These are phyloP conservation scores for Heliconius eleuchia DNA, from an alignment of 1,140 invertebrate species.

Conservation along the genomic window DNA sequence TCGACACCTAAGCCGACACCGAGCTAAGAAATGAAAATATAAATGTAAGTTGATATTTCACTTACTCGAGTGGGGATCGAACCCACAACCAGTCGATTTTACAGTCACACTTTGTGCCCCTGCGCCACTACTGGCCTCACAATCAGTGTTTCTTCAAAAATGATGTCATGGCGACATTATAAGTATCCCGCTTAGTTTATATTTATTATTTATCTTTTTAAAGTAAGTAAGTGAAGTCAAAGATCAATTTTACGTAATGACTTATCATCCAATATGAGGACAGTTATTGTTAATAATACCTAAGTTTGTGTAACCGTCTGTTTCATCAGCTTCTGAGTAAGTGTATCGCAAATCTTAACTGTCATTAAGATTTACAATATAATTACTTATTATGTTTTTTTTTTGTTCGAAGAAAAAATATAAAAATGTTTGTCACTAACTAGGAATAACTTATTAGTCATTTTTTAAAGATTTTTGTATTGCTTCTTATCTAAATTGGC, in stretches of 20 bases:
- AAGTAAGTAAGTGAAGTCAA: neutral
- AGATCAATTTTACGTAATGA: slow-evolving; percentile 25
- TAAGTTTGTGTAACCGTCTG: no score
- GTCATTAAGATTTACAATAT: neutral
- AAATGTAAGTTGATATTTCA: no score
- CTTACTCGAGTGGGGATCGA: no score
- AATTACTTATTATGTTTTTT: neutral
- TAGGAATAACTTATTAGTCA: neutral
- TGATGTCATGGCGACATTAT: neutral
- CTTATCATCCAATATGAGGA: neutral
- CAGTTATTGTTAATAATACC: no score
- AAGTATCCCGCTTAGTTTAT: neutral
- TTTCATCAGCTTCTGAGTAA: no score
- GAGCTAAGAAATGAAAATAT: no score
- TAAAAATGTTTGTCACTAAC: neutral
- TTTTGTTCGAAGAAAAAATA: neutral
- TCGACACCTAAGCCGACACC: no score
- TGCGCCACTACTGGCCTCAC: neutral
- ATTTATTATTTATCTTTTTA: slow-evolving; percentile 14
- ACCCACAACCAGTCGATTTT: no score
- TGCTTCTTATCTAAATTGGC: no score
- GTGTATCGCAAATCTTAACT: neutral
- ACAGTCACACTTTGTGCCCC: no score
- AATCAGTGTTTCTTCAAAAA: slow-evolving; percentile 6
- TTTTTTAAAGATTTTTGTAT: neutral